These are phyloP conservation scores for Trachelipus rathkii DNA, from an alignment of 1,140 invertebrate genomes.

Conservation along the genomic window DNA sequence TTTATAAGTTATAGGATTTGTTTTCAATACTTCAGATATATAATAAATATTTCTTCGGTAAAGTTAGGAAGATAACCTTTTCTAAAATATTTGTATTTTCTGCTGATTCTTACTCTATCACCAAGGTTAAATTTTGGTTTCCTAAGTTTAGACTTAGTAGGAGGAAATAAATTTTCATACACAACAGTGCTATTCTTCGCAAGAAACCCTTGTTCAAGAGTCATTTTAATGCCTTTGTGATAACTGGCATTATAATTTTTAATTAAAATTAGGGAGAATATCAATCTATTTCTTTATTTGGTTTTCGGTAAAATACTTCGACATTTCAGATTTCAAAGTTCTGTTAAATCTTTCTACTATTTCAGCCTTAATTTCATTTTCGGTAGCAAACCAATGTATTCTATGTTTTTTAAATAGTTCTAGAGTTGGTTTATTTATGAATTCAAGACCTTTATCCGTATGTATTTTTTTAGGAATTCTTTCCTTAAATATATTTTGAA, in stretches of 20 bases:
- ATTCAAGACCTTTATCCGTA: conserved; percentile 52
- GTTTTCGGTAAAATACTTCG: conserved; percentile 46
- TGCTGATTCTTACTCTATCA: conserved; percentile 14
- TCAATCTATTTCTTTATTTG: conserved; percentile 44
- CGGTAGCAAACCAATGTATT: conserved; percentile 33
- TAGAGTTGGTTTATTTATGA: conserved; percentile 48
- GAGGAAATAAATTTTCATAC: background rate
- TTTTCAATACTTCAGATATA: conserved; percentile 5
- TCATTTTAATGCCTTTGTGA: conserved; percentile 45
- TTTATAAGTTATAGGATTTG: conserved; percentile 4
- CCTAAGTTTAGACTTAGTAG: background rate
- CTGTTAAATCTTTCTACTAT: conserved; percentile 48
- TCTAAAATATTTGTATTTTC: background rate
- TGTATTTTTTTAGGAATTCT: conserved; percentile 49
- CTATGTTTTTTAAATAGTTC: conserved; percentile 31
- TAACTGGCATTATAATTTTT: conserved; percentile 45
- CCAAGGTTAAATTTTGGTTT: background rate
- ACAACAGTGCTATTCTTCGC: background rate
- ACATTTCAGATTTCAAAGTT: conserved; percentile 47
- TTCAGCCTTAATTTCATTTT: conserved; percentile 47
- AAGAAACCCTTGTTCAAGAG: background rate
- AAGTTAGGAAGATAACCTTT: background rate
- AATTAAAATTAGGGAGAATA: conserved; percentile 41
- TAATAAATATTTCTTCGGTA: background rate
- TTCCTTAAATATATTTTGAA: too few species aligned